Evolutionary conservation across 2,113 vertebrate species (phyloP).

Genomic region (Neomonachus schauinslandi): DNA sequence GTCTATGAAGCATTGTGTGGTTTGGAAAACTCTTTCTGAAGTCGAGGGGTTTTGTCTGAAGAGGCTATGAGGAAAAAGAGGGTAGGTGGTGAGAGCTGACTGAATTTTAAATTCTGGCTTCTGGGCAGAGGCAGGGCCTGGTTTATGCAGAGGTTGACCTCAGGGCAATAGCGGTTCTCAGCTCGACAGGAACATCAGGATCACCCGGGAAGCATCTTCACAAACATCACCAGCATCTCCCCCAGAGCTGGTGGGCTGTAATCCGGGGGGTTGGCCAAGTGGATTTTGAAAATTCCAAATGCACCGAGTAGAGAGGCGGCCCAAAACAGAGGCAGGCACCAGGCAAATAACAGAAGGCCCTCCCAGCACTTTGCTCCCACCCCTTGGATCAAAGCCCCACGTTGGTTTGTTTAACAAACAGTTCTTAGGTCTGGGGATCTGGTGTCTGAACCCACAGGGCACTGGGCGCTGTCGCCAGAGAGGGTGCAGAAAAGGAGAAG

Average conservation of each 20-base stretch:
- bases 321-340: neutral
- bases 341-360: too few species aligned
- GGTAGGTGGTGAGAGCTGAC: fast-evolving
- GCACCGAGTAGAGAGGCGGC: neutral
- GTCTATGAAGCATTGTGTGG: conserved; percentile 75
- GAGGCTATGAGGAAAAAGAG: neutral
- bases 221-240: neutral
- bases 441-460: neutral
- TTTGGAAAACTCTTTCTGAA: conserved; percentile 72
- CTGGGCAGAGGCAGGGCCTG: fast-evolving
- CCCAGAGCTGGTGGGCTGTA: neutral
- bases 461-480: neutral
- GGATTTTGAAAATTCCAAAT: neutral
- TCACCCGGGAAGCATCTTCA: too few species aligned
- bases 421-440: neutral
- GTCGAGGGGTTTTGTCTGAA: neutral
- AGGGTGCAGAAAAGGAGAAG: too few species aligned
- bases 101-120: neutral
- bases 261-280: too few species aligned
- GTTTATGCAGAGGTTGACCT: neutral
- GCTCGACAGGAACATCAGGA: fast-evolving
- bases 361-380: neutral
- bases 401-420: neutral
- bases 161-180: fast-evolving
- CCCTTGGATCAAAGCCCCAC: neutral